Evolutionary conservation across 2,797 vertebrate species (phyloP).

Genomic region (Tolypeutes matacus): DNA sequence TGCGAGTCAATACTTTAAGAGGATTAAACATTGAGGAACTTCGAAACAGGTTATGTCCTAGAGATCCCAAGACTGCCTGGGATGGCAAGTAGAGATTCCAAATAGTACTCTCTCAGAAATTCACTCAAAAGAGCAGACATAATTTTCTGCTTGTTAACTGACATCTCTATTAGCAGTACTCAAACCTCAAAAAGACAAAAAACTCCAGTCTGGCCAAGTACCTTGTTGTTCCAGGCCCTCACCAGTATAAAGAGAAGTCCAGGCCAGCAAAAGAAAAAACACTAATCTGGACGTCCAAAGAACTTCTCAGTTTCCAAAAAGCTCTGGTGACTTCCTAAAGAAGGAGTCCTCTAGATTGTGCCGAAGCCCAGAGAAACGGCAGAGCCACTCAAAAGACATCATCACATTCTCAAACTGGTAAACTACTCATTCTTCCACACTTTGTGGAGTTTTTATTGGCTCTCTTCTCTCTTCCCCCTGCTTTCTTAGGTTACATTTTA

Average conservation of each 20-base stretch:
- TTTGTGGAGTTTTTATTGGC: not conserved
- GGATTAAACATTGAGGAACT: not conserved
- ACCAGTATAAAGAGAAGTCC: not conserved
- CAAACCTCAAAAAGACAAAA: slow-evolving; percentile 14
- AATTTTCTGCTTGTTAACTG: slow-evolving; percentile 27
- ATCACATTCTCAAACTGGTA: not conserved
- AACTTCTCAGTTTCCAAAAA: not conserved
- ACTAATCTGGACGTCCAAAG: not conserved
- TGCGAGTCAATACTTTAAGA: not conserved
- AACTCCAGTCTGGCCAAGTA: not conserved
- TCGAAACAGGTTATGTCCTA: not conserved
- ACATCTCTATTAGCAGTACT: not conserved
- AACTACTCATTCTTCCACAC: not conserved
- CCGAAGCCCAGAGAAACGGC: not conserved
- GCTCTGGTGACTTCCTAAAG: not conserved
- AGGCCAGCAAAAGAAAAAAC: slow-evolving; percentile 18
- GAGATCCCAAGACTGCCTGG: not conserved
- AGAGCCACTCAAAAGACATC: not conserved
- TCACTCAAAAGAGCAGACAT: not conserved
- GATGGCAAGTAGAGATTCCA: not conserved
- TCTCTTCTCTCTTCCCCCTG: not conserved
- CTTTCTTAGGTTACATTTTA: not conserved
- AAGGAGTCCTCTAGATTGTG: not conserved
- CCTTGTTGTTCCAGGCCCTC: not conserved
- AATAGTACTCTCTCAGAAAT: not conserved